These are phyloP conservation scores for Rotaria sp. DNA, from an alignment of 2,888 invertebrate genomes.

Conservation along the genomic window DNA sequence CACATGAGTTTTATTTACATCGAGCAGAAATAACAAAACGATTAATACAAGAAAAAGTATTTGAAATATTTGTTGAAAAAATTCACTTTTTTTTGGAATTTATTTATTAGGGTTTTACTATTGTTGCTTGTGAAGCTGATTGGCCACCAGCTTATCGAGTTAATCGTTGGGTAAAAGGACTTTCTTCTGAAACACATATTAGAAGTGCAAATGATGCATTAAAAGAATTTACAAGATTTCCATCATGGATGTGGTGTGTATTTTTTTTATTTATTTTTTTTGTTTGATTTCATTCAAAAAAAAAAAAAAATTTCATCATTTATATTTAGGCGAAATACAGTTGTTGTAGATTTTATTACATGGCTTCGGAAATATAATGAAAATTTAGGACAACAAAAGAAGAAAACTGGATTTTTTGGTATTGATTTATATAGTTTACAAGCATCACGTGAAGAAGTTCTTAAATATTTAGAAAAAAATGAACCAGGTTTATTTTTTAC, in stretches of 20 bases:
- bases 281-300: no score
- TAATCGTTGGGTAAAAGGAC: background rate
- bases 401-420: background rate
- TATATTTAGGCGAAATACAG: background rate
- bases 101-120: background rate
- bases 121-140: background rate
- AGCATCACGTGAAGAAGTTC: background rate
- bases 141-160: background rate
- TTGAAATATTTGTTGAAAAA: no score
- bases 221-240: background rate
- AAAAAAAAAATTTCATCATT: background rate
- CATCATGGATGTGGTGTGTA: background rate
- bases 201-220: background rate
- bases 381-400: background rate
- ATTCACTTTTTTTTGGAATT: background rate
- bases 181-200: background rate
- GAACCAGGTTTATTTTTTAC: background rate
- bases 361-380: constrained; percentile 8
- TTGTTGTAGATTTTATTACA: background rate
- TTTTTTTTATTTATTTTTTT: background rate
- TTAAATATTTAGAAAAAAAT: background rate
- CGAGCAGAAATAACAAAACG: background rate
- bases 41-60: background rate
- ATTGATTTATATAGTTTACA: constrained; percentile 13
- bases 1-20: background rate